These are phyloP conservation scores for Alligator mississippiensis DNA, from an alignment of 2,113 vertebrate species.

Conservation along the genomic window DNA sequence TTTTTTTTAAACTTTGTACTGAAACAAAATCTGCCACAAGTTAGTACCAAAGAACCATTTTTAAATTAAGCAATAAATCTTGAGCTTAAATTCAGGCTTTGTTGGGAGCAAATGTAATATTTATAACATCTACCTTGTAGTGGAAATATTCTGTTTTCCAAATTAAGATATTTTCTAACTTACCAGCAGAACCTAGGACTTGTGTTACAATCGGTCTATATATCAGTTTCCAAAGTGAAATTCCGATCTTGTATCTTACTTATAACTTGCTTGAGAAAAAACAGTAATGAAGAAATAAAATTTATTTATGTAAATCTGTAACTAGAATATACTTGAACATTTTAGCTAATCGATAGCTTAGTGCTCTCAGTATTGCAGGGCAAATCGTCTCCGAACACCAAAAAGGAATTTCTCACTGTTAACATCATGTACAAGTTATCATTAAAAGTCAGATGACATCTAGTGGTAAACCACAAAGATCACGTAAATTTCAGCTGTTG, in stretches of 20 bases:
- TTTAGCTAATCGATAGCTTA: not conserved
- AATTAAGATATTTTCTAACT: not conserved
- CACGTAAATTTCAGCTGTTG: conserved; percentile 68
- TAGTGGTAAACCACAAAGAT: conserved; percentile 62
- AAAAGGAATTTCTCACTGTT: not conserved
- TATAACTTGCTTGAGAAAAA: not conserved
- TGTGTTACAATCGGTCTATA: not conserved
- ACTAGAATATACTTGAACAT: not conserved
- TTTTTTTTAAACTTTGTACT: not conserved
- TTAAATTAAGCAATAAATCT: not conserved
- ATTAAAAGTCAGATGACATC: conserved; percentile 59
- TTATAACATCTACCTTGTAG: not conserved
- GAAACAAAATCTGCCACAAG: not conserved
- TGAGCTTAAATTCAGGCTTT: not conserved
- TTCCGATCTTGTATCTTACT: not conserved
- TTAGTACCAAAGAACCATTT: not conserved
- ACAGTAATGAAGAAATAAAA: not conserved
- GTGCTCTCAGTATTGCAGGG: not conserved
- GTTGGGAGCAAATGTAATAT: not conserved
- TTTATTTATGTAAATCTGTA: conserved; percentile 37
- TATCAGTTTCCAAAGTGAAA: not conserved
- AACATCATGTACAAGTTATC: not conserved
- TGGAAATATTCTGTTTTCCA: not conserved
- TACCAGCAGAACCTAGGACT: not conserved
- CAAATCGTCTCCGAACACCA: not conserved